phyloP scores from a whole-genome alignment of 1,140 invertebrate genomes.

The Heliothis virescens region DNA sequence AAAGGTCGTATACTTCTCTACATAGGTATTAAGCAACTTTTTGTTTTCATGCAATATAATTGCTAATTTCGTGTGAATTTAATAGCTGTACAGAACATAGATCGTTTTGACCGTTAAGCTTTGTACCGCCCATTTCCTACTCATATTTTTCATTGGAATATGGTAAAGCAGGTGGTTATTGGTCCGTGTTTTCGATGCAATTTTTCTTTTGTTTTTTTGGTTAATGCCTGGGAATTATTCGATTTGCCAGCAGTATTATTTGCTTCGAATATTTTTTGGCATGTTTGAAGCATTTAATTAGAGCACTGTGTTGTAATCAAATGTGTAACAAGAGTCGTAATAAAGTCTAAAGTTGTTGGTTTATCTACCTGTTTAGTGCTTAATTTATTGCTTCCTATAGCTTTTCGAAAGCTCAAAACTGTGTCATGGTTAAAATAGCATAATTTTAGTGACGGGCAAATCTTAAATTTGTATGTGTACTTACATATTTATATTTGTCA shows the following conservation, averaged over 20 bases:
- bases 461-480: too few species aligned
- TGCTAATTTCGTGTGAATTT: constrained; percentile 67
- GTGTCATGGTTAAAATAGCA: too few species aligned
- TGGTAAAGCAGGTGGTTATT: constrained; percentile 58
- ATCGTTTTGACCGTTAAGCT: constrained; percentile 65
- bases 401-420: too few species aligned
- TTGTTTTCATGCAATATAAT: constrained; percentile 62
- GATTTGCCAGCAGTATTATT: not conserved
- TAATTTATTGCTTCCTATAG: too few species aligned
- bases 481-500: too few species aligned
- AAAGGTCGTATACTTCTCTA: not conserved
- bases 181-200: constrained; percentile 49
- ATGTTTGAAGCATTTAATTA: not conserved
- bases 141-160: constrained; percentile 57
- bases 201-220: constrained; percentile 25
- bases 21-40: constrained; percentile 22
- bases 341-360: too few species aligned
- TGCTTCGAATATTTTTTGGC: not conserved
- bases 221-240: constrained; percentile 1
- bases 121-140: constrained; percentile 67
- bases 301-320: too few species aligned
- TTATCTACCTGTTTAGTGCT: too few species aligned
- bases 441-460: too few species aligned
- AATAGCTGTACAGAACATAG: constrained; percentile 60
- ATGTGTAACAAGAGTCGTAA: too few species aligned